Evolutionary conservation across 2,797 vertebrate species (phyloP).

Genomic region (Australoheros facetus): DNA sequence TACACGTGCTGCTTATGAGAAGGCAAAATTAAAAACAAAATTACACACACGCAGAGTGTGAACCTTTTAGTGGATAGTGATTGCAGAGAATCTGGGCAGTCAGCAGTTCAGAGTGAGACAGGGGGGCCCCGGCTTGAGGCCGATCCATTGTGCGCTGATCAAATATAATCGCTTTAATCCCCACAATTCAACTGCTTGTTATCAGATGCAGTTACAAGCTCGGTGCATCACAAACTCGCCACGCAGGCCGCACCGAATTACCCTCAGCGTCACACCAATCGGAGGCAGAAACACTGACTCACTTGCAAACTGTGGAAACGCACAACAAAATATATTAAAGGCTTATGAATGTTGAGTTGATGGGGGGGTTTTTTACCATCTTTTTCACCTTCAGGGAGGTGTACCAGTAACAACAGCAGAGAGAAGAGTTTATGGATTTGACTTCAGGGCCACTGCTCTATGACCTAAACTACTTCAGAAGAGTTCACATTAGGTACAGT

Average conservation of each 20-base stretch:
- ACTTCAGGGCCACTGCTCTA: not conserved
- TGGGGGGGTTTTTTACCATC: not conserved
- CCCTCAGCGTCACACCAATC: not conserved
- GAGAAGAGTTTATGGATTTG: not conserved
- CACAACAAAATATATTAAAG: not conserved
- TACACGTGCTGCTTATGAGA: not conserved
- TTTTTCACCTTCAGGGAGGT: not conserved
- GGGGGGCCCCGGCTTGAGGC: conserved; percentile 61
- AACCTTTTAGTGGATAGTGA: conserved; percentile 46
- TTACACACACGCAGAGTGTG: not conserved
- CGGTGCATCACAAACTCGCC: conserved; percentile 32
- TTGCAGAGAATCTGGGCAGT: conserved; percentile 69
- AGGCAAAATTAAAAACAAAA: conserved; percentile 21
- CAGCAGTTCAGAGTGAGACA: conserved; percentile 75
- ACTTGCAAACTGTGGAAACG: conserved; percentile 16
- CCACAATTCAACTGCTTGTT: conserved; percentile 70
- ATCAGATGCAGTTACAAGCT: conserved; percentile 59
- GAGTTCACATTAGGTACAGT: not conserved
- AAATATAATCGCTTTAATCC: conserved; percentile 81
- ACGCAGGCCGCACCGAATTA: conserved; percentile 2
- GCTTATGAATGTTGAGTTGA: not conserved
- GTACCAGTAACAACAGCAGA: not conserved
- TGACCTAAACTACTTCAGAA: not conserved
- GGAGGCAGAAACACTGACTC: not conserved
- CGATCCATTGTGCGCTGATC: conserved; percentile 68